Conservation (phyloP, 2,113 vertebrate species). For the Anolis carolinensis region DNA sequence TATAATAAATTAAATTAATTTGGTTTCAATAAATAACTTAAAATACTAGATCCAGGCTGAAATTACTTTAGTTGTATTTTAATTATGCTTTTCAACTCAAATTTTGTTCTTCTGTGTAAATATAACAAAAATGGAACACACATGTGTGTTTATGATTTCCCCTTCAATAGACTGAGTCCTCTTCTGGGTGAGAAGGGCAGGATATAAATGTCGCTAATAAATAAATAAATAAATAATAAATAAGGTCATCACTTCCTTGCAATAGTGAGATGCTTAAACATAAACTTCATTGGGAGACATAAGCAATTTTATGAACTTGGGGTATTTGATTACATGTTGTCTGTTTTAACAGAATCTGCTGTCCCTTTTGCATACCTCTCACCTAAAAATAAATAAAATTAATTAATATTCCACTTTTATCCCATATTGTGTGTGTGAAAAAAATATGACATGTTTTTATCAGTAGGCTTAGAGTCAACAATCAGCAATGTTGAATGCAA, state of each 20-base stretch:
- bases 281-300: not conserved
- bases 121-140: not conserved
- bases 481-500: not conserved
- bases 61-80: not conserved
- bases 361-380: no score
- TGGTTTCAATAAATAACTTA: conserved; percentile 28
- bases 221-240: no score
- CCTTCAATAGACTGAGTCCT: not conserved
- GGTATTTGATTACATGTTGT: not conserved
- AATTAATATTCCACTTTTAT: no score
- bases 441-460: not conserved
- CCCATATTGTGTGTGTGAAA: no score
- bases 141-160: not conserved
- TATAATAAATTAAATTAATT: conserved; percentile 26
- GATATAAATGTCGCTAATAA: no score
- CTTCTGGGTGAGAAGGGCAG: no score
- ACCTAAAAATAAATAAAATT: no score
- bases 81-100: not conserved
- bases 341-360: not conserved
- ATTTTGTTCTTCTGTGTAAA: not conserved
- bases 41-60: conserved; percentile 5
- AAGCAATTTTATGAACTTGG: not conserved
- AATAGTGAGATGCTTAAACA: not conserved
- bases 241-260: not conserved
- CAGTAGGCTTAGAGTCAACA: not conserved